Base-by-base conservation (phyloP, 2,113 vertebrate genomes). In the Meles meles region DNA sequence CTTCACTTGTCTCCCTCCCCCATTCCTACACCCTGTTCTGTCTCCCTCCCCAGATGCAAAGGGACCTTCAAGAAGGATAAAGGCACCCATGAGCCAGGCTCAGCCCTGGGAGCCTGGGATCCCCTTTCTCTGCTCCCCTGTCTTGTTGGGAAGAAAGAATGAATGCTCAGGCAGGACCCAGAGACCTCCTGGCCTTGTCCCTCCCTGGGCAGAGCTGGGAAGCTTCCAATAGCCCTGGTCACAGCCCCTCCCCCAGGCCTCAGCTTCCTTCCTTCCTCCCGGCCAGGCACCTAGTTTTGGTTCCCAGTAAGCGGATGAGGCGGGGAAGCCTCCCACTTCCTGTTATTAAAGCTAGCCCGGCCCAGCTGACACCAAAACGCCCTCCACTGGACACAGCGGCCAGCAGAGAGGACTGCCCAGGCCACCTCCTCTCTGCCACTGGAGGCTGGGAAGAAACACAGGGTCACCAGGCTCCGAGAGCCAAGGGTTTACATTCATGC, bases 301-400 rank as follows among this genome's bases (percentile, higher is more conserved):
- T 96, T 97, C 97, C 96, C 97, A 98, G 98, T 96, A 83, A 97
- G 97, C 94, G 88, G 97, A 96, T 97, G 96, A 98, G 97, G 96
- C 44, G 39, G 96, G 94, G 98, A 98, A 99, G 98, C 97, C 98
- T 98, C 98, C 97, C 97, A 98, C 98, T 99, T 99, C 98, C 98
- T 98, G 98, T 98, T 98, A 98, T 98, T 98, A 98, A 98, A 97
- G 91, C 95, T 57, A 93, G 90, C 95, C 94, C 52, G 6, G 88
- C 87, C 94, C 69, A 84, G 95, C 94, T 47, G 81, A 97, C 97
- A 96, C 96, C 88, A 82, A 87, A 92, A 97, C 65, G 76, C 95
- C 96, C 96, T 96, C 96, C 94, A 13, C 84, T 82, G 94, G 97
- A 95, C 96, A 86, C 6, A 7, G 94, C 88, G 0, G 2, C 92